These are phyloP conservation scores for Caenorhabditis inopinata DNA, from an alignment of 1,140 invertebrate species.

Conservation along the genomic window DNA sequence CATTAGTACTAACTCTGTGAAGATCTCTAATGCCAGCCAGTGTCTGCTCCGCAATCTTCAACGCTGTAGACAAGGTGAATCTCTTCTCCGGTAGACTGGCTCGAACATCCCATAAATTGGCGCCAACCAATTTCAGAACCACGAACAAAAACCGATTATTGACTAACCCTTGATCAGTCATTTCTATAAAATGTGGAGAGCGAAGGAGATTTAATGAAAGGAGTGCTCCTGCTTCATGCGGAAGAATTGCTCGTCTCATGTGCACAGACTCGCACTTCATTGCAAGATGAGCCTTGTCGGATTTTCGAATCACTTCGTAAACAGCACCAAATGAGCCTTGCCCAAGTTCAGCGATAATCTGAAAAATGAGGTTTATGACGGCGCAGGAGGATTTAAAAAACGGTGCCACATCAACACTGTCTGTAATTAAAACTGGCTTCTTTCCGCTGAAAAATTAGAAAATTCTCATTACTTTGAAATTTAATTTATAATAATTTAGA, in stretches of 20 bases:
- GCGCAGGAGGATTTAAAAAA: background rate
- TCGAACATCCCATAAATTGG: conserved; percentile 42
- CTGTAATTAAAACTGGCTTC: no score
- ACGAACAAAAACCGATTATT: conserved; percentile 30
- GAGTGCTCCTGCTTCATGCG: conserved; percentile 23
- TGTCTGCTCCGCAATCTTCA: conserved; percentile 23
- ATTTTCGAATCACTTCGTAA: background rate
- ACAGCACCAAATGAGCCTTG: conserved; percentile 42
- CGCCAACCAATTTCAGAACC: conserved; percentile 37
- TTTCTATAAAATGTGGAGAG: conserved; percentile 35
- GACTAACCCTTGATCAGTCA: conserved; percentile 20
- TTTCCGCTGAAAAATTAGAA: no score
- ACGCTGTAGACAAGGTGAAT: conserved; percentile 16
- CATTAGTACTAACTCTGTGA: conserved; percentile 17
- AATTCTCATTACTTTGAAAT: no score
- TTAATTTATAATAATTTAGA: no score
- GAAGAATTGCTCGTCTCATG: conserved; percentile 22
- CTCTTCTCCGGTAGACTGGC: background rate
- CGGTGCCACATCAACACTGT: background rate
- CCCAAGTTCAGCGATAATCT: background rate
- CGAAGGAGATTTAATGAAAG: background rate
- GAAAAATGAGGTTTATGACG: background rate
- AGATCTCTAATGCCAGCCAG: conserved; percentile 38
- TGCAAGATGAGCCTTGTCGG: conserved; percentile 30
- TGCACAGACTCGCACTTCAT: conserved; percentile 41